phyloP scores from a whole-genome alignment of 2,888 invertebrate genomes.

The Ichneumon xanthorius region DNA sequence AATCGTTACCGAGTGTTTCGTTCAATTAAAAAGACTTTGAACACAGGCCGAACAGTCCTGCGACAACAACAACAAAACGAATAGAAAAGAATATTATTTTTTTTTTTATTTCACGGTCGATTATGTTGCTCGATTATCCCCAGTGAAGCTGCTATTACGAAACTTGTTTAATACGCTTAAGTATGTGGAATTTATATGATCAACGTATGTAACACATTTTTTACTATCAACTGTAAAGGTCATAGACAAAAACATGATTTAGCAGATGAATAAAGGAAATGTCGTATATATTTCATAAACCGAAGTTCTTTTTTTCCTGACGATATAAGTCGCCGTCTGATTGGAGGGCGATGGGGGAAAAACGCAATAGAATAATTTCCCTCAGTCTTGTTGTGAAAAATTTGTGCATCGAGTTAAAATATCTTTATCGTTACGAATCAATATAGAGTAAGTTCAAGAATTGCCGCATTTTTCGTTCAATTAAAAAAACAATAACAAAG shows the following conservation, averaged over 20 bases:
- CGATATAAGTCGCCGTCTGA: background rate
- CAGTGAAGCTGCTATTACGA: background rate
- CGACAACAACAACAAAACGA: background rate
- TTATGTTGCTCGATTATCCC: background rate
- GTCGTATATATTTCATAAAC: slow-evolving; percentile 57
- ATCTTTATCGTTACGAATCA: slow-evolving; percentile 53
- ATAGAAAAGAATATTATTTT: background rate
- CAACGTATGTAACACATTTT: slow-evolving; percentile 26
- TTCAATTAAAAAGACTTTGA: background rate
- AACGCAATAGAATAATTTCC: slow-evolving; percentile 35
- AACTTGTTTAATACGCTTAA: slow-evolving; percentile 12
- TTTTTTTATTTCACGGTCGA: background rate
- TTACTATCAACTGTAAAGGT: background rate
- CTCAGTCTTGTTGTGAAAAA: background rate
- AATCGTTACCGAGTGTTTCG: background rate
- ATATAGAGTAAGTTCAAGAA: background rate
- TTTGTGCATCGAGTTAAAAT: slow-evolving; percentile 30
- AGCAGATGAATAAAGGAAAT: slow-evolving; percentile 48
- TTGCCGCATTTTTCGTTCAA: background rate
- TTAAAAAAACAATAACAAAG: background rate
- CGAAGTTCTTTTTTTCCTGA: slow-evolving; percentile 10
- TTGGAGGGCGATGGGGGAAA: background rate
- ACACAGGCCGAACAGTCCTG: background rate
- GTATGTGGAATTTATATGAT: slow-evolving; percentile 39
- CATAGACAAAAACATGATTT: slow-evolving; percentile 21